These are phyloP conservation scores for Eolophus roseicapilla DNA, from an alignment of 2,113 vertebrate species.

Conservation along the genomic window DNA sequence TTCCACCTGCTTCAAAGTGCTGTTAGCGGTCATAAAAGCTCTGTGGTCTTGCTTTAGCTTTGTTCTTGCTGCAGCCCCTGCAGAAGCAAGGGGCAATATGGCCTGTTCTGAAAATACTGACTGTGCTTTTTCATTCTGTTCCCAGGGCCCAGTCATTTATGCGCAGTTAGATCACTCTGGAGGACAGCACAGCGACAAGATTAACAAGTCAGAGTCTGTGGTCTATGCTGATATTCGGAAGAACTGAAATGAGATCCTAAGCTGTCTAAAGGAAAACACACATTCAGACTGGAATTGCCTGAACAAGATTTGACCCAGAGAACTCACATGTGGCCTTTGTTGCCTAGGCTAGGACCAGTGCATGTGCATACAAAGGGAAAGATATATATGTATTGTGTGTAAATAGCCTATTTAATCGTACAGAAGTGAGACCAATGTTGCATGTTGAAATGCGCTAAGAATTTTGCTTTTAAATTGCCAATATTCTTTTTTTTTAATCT, in stretches of 20 bases:
- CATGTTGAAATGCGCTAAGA: conserved; percentile 66
- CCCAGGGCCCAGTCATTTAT: conserved; percentile 95
- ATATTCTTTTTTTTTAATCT: conserved; percentile 64
- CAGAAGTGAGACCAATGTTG: conserved; percentile 65
- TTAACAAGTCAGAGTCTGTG: conserved; percentile 95
- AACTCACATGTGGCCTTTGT: conserved; percentile 68
- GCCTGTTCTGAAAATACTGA: neutral
- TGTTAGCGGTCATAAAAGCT: neutral
- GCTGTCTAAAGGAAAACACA: conserved; percentile 42
- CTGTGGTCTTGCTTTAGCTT: neutral
- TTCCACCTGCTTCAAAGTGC: conserved; percentile 42
- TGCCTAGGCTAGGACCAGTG: conserved; percentile 68
- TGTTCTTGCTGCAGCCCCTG: neutral
- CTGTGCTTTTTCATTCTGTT: neutral
- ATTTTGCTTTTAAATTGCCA: conserved; percentile 69
- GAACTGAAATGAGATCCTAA: conserved; percentile 75
- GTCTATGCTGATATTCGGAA: conserved; percentile 95
- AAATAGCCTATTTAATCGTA: conserved; percentile 78
- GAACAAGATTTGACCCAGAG: conserved; percentile 52
- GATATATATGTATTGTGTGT: conserved; percentile 69
- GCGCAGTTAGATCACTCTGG: conserved; percentile 95
- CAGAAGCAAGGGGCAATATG: neutral
- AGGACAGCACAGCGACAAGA: conserved; percentile 82
- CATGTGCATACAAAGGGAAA: conserved; percentile 63
- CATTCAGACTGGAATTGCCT: conserved; percentile 60